Base-by-base conservation (phyloP, 1,140 invertebrate species). In the Macrobrachium nipponense region DNA sequence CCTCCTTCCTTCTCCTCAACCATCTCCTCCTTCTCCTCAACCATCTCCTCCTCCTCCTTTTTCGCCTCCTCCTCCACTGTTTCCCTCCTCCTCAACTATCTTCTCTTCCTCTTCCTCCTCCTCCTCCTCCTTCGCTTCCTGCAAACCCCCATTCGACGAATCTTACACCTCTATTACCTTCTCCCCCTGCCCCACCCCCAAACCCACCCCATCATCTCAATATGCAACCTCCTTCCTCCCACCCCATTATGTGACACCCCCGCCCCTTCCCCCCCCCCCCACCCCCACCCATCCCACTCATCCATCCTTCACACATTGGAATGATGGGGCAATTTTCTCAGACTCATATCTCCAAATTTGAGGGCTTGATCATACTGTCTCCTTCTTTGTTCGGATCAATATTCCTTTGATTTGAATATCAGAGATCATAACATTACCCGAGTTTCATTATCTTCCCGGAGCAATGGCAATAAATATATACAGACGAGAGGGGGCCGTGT, bases 371-470 rank as follows among this genome's bases (percentile, higher is more conserved):
- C 83, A 86, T 86, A 80, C 78, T 80, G 83, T 86, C 83, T 86
- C 83, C 78, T 80, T 80, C 83, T 86, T 80, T 80, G 77, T 80
- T 61, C 66, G 77, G 83, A 86, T 86, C 83, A 86, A 86, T 86
- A 86, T 86, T 80, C 66, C 59, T 60, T 77, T 86, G 83, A 86
- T 86, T 86, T 86, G 83, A 86, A 86, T 86, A 86, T 86, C 83
- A 36, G 66, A 68, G 83, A 86, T 86, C 83, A 86, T 86, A 64
- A 61, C 58, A 86, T 86, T 80, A 86, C 78, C 75, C 44, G 80
- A 82, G 82, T 86, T 86, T 86, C 83, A 86, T 86, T 86, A 86
- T 86, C 66, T 64, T 10, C n/a, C 43, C 75, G 73, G 27, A 70
- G 77, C 78, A 80, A 86, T 72, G 72, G 59, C 83, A 43, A 80